Evolutionary conservation across 1,140 invertebrate species (phyloP).

Genomic region (Spodoptera litura): DNA sequence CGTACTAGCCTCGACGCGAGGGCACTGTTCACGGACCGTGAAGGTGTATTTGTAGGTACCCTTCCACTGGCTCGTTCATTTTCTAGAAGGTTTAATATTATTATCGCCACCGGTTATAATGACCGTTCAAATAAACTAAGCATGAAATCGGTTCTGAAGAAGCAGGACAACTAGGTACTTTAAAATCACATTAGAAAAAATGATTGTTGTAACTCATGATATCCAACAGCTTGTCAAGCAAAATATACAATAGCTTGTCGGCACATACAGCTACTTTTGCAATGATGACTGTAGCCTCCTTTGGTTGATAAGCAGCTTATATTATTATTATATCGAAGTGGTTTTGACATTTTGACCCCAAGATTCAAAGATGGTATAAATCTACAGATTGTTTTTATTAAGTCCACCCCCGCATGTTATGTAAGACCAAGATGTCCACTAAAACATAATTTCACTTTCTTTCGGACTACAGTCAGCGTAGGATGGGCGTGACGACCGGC

Average conservation of each 20-base stretch:
- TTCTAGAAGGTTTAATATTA: too few relatives aligned
- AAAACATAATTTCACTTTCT: constrained; percentile 74
- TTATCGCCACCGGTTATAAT: background rate
- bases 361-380: background rate
- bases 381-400: background rate
- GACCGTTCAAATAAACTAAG: too few relatives aligned
- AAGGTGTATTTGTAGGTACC: constrained; percentile 53
- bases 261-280: background rate
- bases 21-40: constrained; percentile 56
- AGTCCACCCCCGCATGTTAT: constrained; percentile 27
- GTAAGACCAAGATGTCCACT: constrained; percentile 34
- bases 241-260: background rate
- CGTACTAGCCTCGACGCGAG: constrained; percentile 50
- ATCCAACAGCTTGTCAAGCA: too few relatives aligned
- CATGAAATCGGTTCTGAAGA: too few relatives aligned
- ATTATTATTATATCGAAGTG: too few relatives aligned
- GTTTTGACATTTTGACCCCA: background rate
- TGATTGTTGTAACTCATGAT: too few relatives aligned
- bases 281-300: background rate
- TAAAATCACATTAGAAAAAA: too few relatives aligned
- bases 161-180: too few relatives aligned
- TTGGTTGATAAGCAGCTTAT: constrained; percentile 7
- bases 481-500: constrained; percentile 75
- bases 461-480: constrained; percentile 58
- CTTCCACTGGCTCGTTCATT: constrained; percentile 44